phyloP scores from a whole-genome alignment of 2,113 vertebrate species.

The Thinocorus orbignyianus region DNA sequence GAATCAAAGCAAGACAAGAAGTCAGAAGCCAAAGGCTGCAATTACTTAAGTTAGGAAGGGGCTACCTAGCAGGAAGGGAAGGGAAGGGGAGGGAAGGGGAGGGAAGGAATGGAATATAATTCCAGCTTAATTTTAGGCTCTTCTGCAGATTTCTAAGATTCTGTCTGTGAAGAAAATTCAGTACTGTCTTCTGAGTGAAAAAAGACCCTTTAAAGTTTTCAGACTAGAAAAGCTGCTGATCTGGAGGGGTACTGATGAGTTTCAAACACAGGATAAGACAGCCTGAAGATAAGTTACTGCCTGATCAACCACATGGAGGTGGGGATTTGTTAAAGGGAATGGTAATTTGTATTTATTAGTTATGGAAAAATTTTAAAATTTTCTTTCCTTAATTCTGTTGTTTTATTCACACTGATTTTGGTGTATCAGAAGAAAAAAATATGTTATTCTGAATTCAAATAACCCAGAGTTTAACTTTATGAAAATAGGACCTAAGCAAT shows the following conservation, averaged over 20 bases:
- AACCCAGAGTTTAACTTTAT: background rate
- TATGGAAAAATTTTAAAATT: background rate
- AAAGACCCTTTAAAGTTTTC: background rate
- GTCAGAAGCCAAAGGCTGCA: background rate
- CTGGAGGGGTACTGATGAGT: background rate
- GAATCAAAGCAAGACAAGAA: background rate
- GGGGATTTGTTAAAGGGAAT: background rate
- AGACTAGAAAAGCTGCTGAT: background rate
- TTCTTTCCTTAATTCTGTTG: background rate
- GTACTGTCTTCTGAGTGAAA: background rate
- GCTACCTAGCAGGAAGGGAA: background rate
- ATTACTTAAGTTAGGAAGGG: background rate
- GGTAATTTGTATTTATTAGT: background rate
- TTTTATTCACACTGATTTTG: background rate
- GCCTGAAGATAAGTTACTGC: accelerated
- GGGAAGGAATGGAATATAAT: background rate
- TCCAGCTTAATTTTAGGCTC: background rate
- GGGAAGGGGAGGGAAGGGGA: background rate
- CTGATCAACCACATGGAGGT: background rate
- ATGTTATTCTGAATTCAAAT: background rate
- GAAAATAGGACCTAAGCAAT: background rate
- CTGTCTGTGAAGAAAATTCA: background rate
- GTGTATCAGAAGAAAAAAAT: background rate
- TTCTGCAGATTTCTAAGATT: background rate
- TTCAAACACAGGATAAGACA: background rate